A percentile compares a stretch with the other conserved stretches of the same genome.
Evolutionary conservation across 2,888 invertebrate genomes (phyloP).

Genomic region (Agonopterix arenella): DNA sequence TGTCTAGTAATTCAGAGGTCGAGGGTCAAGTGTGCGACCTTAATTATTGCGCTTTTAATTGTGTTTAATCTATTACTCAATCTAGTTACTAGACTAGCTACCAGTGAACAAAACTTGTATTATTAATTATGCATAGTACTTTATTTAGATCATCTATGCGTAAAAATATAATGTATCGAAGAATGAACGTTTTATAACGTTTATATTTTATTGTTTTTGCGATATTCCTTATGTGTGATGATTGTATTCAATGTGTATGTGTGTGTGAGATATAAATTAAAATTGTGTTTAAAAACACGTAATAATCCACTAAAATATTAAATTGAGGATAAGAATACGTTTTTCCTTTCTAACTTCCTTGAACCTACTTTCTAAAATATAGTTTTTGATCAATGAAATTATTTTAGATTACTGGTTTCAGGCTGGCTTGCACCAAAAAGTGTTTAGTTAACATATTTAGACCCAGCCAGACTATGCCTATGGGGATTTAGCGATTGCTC

Average conservation of each 20-base stretch:
- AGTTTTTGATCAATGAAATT: no score
- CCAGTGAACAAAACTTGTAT: no score
- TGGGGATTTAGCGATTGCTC: no score
- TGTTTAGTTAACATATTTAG: no score
- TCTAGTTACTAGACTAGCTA: neutral
- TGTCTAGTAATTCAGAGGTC: slow-evolving; percentile 14
- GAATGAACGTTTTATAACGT: neutral
- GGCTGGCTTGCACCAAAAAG: no score
- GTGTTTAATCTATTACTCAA: neutral
- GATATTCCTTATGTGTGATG: slow-evolving; percentile 11
- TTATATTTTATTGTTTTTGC: neutral
- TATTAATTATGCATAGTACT: neutral
- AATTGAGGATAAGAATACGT: neutral
- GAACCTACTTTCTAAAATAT: no score
- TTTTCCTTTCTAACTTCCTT: no score
- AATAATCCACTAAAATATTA: neutral
- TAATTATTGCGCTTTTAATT: neutral
- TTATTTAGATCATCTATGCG: no score
- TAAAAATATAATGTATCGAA: no score
- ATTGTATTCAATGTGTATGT: slow-evolving; percentile 13
- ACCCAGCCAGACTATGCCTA: no score
- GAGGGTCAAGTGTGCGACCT: slow-evolving; percentile 13
- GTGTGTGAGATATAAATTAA: slow-evolving; percentile 11
- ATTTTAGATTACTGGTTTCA: no score
- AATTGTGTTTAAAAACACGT: slow-evolving; percentile 11